Conservation (phyloP, 2,888 invertebrate genomes). For the Zaprionus bogoriensis region DNA sequence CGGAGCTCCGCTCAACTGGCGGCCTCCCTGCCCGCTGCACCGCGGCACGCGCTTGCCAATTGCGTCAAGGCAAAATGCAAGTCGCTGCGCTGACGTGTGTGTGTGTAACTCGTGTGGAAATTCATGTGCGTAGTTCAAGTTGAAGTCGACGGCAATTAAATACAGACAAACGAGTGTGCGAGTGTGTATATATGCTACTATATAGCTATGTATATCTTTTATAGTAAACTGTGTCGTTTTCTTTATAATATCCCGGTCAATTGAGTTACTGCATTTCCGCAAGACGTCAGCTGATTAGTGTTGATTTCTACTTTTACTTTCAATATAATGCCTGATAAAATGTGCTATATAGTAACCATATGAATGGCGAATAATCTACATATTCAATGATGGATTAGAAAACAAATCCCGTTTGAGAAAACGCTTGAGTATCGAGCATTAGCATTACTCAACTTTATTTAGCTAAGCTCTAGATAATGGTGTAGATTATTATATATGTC, state of each 20-base stretch:
- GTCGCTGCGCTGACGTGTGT: not conserved
- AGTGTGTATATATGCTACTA: not conserved
- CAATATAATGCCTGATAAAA: too few species aligned
- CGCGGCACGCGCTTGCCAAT: conserved; percentile 7
- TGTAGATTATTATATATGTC: too few species aligned
- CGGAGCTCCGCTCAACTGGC: not conserved
- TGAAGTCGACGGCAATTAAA: conserved; percentile 12
- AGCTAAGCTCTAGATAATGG: too few species aligned
- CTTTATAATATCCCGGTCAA: not conserved
- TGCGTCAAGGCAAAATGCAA: conserved; percentile 17
- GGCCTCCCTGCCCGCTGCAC: conserved; percentile 4
- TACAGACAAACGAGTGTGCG: not conserved
- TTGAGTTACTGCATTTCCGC: not conserved
- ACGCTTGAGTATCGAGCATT: too few species aligned
- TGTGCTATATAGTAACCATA: too few species aligned
- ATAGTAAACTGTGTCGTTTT: not conserved
- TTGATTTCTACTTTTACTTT: not conserved
- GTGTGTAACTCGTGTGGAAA: conserved; percentile 7
- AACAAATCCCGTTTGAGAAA: too few species aligned
- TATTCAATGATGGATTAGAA: too few species aligned
- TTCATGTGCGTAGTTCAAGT: conserved; percentile 39
- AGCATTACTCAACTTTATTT: too few species aligned
- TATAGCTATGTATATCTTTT: not conserved
- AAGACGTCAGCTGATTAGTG: not conserved
- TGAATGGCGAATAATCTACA: too few species aligned